Percentiles rank a stretch among this genome's conserved stretches.
Evolutionary conservation across 2,888 invertebrate genomes (phyloP).

Genomic region (Callyntrura sp.): DNA sequence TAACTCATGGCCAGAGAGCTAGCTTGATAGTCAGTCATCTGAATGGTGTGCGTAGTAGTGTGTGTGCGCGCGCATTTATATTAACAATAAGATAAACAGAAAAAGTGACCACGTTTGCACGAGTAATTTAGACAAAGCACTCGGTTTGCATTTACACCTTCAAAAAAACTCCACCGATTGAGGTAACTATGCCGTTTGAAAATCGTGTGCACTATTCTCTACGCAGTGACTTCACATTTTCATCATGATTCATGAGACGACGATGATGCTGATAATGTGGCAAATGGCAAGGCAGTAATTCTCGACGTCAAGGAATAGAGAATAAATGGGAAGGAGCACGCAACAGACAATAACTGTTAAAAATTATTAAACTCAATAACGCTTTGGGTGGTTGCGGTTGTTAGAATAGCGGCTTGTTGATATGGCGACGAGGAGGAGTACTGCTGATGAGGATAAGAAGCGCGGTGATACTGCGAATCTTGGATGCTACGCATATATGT

Average conservation of each 20-base stretch:
- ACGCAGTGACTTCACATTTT: constrained; percentile 24
- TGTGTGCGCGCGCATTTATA: neutral
- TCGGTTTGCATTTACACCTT: neutral
- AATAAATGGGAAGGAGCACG: constrained; percentile 75
- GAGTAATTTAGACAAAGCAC: neutral
- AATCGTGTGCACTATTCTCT: neutral
- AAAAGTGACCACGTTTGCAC: constrained; percentile 8
- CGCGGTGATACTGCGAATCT: too few species aligned
- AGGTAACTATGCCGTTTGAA: neutral
- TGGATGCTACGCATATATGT: constrained; percentile 12
- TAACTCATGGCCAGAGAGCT: constrained; percentile 12
- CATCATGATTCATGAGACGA: neutral
- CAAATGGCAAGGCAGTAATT: constrained; percentile 27
- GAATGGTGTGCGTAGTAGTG: neutral
- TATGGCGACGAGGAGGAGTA: constrained; percentile 18
- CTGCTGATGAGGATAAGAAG: constrained; percentile 68
- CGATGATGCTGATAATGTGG: constrained; percentile 11
- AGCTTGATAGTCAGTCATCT: neutral
- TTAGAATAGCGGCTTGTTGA: constrained; percentile 66
- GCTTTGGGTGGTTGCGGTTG: constrained; percentile 77
- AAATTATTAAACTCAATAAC: constrained; percentile 72
- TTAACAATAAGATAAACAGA: neutral
- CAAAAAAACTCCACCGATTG: neutral
- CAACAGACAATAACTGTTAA: constrained; percentile 59
- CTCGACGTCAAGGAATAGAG: constrained; percentile 41